Base-by-base conservation (phyloP, 2,888 invertebrate species). In the Caenorhabditis imperialis region DNA sequence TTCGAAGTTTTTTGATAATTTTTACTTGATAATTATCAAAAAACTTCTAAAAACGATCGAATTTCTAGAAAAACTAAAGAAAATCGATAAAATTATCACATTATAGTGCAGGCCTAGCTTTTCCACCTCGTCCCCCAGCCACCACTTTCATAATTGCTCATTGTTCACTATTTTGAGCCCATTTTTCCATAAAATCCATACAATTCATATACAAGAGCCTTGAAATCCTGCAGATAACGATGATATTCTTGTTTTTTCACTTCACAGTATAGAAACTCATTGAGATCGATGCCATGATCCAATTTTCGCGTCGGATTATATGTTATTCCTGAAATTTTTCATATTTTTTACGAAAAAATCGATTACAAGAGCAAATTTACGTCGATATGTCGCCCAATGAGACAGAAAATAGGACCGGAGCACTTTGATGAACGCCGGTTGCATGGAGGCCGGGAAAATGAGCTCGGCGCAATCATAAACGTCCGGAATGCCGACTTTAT, bases 401-500 rank as follows among this genome's bases (percentile, higher is more conserved):
- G 65, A 50, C 6, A 74, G 22, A 20, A 74, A 74, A 30, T 50
- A 61, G 12, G 73, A 67, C 25, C 38, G 40, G 38, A 74, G 47
- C 20, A 61, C 35, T 54, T 55, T 44, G n/a, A 53, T 42, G 27
- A 74, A 33, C 1, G 57, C 48, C 45, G 30, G 30, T 25, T 50
- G 65, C 33, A 62, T 53, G 18, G 62, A 18, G 4, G 37, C 14
- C 5, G 73, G 73, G 30, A 67, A 74, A 33, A 74, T 51, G 6
- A 67, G 45, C 30, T 74, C 73, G 4, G 61, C 40, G 10, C 57
- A 55, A 22, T 53, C 45, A 23, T 45, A 18, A 12, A 69, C 27
- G 8, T 69, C 67, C 12, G 57, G 67, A 27, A 25, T 35, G 0
- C 58, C 67, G 22, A 69, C 8, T 16, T 44, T 45, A 20, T 58